These are phyloP conservation scores for Tipula confusa DNA, from an alignment of 2,888 invertebrate genomes.

Conservation along the genomic window DNA sequence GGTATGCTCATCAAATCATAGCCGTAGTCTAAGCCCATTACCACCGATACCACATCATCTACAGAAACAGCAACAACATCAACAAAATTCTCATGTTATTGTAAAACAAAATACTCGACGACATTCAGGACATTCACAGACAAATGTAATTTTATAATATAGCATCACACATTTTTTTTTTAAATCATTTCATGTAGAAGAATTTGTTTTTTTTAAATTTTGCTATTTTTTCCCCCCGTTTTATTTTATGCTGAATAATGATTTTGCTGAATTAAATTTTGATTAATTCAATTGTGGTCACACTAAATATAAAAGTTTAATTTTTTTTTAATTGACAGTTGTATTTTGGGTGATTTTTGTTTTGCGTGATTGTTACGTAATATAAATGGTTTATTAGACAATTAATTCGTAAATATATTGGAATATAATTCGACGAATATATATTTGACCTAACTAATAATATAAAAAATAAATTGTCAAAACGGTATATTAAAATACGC, in stretches of 20 bases:
- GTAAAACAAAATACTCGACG: background rate
- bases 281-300: background rate
- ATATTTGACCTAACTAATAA: too few species aligned
- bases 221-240: background rate
- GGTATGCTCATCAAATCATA: constrained; percentile 31
- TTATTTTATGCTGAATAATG: background rate
- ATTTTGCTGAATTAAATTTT: background rate
- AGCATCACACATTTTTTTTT: background rate
- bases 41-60: background rate
- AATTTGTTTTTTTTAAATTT: background rate
- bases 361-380: background rate
- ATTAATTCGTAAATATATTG: too few species aligned
- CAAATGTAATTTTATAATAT: constrained; percentile 13
- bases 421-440: too few species aligned
- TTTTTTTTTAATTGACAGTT: background rate
- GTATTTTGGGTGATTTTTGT: background rate
- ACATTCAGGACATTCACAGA: background rate
- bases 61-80: background rate
- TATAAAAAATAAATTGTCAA: too few species aligned
- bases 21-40: background rate
- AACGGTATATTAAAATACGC: too few species aligned
- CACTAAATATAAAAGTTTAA: background rate
- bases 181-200: background rate
- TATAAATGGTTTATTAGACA: too few species aligned
- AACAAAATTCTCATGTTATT: background rate